A percentile compares a stretch with the other conserved stretches of the same genome.
Evolutionary conservation across 1,140 invertebrate species (phyloP).

Genomic region (Anastatus disparis): DNA sequence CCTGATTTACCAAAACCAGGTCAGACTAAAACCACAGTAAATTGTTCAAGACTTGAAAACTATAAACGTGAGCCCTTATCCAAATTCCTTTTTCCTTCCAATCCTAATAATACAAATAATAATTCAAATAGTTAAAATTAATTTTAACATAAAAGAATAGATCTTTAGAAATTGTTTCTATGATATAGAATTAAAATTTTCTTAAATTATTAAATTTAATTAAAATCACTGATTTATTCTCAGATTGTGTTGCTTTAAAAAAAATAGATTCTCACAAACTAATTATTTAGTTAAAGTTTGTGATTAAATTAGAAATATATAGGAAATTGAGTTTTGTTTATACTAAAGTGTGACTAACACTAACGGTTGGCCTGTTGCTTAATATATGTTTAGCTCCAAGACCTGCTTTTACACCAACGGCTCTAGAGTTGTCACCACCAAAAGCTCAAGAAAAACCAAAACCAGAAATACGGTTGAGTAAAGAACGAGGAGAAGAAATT

Average conservation of each 20-base stretch:
- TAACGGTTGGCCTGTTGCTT: constrained; percentile 26
- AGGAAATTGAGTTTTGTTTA: neutral
- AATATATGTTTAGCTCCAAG: constrained; percentile 59
- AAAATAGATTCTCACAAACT: no score
- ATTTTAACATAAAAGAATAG: neutral
- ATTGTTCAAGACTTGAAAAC: constrained; percentile 49
- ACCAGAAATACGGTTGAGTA: constrained; percentile 58
- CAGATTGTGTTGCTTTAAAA: no score
- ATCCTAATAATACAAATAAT: neutral
- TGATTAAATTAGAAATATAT: neutral
- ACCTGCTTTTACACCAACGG: constrained; percentile 54
- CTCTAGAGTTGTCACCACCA: constrained; percentile 47
- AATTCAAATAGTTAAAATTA: neutral
- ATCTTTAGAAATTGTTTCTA: no score
- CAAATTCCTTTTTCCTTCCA: constrained; percentile 27
- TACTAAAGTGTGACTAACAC: constrained; percentile 43
- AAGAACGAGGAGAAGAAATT: constrained; percentile 55
- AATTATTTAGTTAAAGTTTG: no score
- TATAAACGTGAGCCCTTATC: constrained; percentile 57
- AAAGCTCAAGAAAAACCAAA: constrained; percentile 50
- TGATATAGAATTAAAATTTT: no score
- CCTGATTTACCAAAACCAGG: constrained; percentile 47
- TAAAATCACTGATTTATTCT: no score
- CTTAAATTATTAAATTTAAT: no score
- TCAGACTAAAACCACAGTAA: constrained; percentile 47